Evolutionary conservation across 2,888 invertebrate species (phyloP), one percentile per base, ranked within the genome.

Genomic region (Lasioglossum malachurum): DNA sequence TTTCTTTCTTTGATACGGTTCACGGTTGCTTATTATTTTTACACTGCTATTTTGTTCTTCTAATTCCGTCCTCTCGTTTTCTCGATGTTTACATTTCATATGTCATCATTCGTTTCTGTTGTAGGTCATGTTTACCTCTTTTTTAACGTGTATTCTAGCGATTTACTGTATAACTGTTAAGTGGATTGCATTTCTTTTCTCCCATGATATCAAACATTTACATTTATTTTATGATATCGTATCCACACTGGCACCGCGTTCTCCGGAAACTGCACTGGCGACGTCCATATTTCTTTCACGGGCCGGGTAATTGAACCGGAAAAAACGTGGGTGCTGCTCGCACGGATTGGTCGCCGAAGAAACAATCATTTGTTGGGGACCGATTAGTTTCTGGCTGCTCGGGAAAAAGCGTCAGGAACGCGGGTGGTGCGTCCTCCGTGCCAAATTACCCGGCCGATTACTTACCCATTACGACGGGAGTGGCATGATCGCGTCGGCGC

Each of bases 391-490:
- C 76, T 69, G 67, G 69, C 27, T n/a, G 16, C 44, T 8, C 27
- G n/a, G 76, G 76, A 76, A 83, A 81, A 81, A 80, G 27, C 60
- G 7, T 19, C 69, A 38, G 44, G 71, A 69, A 80, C 75, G 67
- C 46, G n/a, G 5, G 19, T 19, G 46, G 69, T 44, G 35, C 19
- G 14, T 60, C 38, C 67, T 1, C 73, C 53, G 41, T 53, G 83
- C 75, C 84, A 83, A 83, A 84, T 84, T 86, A 86, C 86, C 75
- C 75, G 53, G 60, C 38, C 57, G 85, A 86, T 86, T 85, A 78
- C 80, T 77, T 78, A 44, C n/a, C 80, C 86, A 80, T 85, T 85
- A 85, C 46, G 71, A 27, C 74, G 49, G 35, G n/a, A 72, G 60
- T 12, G 4, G 71, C 60, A 71, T 72, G 80, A 78, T 85, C 86